Base-by-base conservation (phyloP, 1,140 invertebrate species). In the Drosophila sucinea region DNA sequence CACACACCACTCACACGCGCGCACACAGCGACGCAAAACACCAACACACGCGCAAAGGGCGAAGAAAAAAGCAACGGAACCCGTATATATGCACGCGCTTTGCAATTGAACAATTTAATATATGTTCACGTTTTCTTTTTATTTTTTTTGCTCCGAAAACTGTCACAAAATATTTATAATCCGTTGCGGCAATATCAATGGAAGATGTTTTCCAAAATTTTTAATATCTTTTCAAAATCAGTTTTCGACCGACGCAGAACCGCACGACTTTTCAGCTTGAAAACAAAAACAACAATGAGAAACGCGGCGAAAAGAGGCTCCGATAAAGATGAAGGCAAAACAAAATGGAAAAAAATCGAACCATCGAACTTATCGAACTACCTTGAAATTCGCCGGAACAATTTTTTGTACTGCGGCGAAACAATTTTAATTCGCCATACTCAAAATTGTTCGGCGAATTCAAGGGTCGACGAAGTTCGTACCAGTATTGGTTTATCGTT, bases 51-150 rank as follows among this genome's bases (percentile, higher is more conserved):
- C 74, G 55, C 60, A 62, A 67, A 78, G 68, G 72, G 65, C 40
- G 66, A 47, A 67, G 65, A 69, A 75, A 70, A 67, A 79, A 73
- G 47, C 69, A 84, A 85, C 73, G 81, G 83, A 87, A 87, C 83
- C 83, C 83, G 83, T 87, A 87, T 87, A 87, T 87, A 87, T 87
- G 83, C 83, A 86, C 83, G 82, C 82, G 82, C 76, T 82, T 68
- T 55, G 47, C 56, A 54, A 77, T 56, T 75, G 33, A 64, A 77
- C 32, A 77, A 38, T 30, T 62, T 71, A 3, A 30, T 40, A 44
- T 17, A 32, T 32, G 44, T 61, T 64, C 51, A 60, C 60, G 60
- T 64, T 66, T 66, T 40, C 41, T 10, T 70, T 38, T 32, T 55
- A 55, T 70, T 41, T 72, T 68, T 76, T 60, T 30, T 8, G 10